A percentile compares a stretch with the other conserved stretches of the same genome.
These are phyloP conservation scores for Timema cristinae DNA, from an alignment of 2,888 invertebrate genomes.

Conservation along the genomic window DNA sequence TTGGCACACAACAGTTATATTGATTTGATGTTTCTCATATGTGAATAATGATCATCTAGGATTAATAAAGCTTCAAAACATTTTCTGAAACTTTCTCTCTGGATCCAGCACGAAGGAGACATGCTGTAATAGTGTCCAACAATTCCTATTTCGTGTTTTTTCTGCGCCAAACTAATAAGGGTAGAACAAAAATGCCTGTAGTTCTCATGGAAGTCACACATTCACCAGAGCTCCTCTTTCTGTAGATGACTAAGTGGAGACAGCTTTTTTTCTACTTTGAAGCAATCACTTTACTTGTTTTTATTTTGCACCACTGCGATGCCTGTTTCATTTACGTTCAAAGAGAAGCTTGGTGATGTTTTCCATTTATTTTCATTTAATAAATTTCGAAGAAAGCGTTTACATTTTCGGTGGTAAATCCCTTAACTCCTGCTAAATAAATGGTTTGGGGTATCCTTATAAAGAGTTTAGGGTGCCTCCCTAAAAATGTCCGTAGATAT, in stretches of 20 bases:
- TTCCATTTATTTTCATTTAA: neutral
- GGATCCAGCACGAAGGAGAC: conserved; percentile 39
- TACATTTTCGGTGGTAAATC: too few relatives aligned
- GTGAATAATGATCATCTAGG: conserved; percentile 29
- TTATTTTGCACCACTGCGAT: neutral
- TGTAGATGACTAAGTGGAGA: neutral
- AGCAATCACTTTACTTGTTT: neutral
- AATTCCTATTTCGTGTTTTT: neutral
- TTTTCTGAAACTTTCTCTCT: conserved; percentile 37
- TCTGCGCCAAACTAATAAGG: conserved; percentile 1
- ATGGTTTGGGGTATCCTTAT: neutral
- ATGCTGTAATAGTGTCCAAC: conserved; percentile 35
- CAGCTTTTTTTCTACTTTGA: neutral
- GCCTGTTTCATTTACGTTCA: neutral
- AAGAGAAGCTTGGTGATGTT: neutral
- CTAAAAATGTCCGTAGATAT: neutral
- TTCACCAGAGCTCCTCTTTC: conserved; percentile 38
- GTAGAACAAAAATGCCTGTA: neutral
- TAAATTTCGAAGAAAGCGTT: neutral
- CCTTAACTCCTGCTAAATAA: neutral
- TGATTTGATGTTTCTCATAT: conserved; percentile 24
- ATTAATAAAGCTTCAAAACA: conserved; percentile 37
- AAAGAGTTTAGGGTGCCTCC: conserved; percentile 8
- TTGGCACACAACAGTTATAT: neutral
- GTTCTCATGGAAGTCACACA: conserved; percentile 34